Conservation (phyloP, 2,113 vertebrate species). For the Hemiprocne comata region DNA sequence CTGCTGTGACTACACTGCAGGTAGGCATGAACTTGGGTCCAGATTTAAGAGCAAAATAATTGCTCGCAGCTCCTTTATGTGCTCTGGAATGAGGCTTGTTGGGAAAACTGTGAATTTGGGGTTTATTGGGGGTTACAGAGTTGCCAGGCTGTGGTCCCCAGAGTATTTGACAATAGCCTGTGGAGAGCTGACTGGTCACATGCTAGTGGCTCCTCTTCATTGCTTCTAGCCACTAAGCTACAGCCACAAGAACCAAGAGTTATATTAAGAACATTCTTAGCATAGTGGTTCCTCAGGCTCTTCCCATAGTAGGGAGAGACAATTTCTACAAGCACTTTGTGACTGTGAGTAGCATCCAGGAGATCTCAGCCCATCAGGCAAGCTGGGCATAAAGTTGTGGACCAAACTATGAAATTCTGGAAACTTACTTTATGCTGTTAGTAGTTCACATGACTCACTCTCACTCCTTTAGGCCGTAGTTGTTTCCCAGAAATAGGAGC, state of each 20-base stretch:
- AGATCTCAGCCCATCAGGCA: not conserved
- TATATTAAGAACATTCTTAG: not conserved
- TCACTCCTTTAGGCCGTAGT: not conserved
- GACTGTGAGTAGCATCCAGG: not conserved
- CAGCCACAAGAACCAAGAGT: not conserved
- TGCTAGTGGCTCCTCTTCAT: not conserved
- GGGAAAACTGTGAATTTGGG: not conserved
- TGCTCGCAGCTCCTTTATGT: not conserved
- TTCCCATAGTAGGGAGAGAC: not conserved
- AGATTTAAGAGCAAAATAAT: not conserved
- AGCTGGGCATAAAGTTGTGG: not conserved
- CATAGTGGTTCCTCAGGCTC: not conserved
- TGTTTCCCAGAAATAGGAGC: not conserved
- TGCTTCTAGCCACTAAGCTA: not conserved
- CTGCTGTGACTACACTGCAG: not conserved
- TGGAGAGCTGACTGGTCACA: not conserved
- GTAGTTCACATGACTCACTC: not conserved
- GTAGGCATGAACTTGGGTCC: rapidly evolving
- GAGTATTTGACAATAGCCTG: not conserved
- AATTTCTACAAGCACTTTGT: not conserved
- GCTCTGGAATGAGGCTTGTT: not conserved
- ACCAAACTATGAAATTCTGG: not conserved
- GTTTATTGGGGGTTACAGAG: not conserved
- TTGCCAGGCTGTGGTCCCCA: not conserved
- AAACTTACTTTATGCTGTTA: not conserved